Percentiles rank a stretch among this genome's conserved stretches.
These are phyloP conservation scores for Panagrolaimus sp. DNA, from an alignment of 1,140 invertebrate species.

Conservation along the genomic window DNA sequence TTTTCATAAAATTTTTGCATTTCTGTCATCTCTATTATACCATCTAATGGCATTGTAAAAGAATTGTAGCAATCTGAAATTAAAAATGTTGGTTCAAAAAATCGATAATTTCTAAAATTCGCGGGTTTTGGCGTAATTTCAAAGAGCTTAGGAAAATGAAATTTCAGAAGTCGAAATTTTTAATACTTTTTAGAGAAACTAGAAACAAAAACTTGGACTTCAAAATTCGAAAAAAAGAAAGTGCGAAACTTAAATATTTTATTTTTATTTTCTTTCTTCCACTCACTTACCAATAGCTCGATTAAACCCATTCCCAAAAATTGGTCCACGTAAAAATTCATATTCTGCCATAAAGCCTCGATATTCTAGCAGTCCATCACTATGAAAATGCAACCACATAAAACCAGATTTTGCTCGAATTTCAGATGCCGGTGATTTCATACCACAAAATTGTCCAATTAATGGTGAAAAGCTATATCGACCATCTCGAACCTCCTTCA, in stretches of 20 bases:
- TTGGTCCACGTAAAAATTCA: constrained; percentile 25
- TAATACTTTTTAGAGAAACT: no score
- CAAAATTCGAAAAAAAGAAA: no score
- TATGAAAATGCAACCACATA: constrained; percentile 36
- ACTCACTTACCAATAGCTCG: constrained; percentile 2
- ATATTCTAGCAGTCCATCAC: constrained; percentile 34
- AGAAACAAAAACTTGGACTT: no score
- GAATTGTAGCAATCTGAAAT: constrained; percentile 2
- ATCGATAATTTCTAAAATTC: no score
- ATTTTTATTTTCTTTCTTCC: no score
- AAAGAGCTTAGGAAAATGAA: no score
- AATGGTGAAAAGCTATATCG: constrained; percentile 38
- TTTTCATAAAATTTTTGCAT: constrained; percentile 21
- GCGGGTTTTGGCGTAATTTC: no score
- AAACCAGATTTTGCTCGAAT: constrained; percentile 32
- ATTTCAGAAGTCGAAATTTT: no score
- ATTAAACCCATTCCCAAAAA: constrained; percentile 1
- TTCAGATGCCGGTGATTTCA: constrained; percentile 17
- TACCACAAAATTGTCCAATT: constrained; percentile 34
- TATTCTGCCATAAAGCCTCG: constrained; percentile 37
- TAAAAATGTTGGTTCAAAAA: not conserved
- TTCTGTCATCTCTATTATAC: constrained; percentile 24
- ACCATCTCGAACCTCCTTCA: constrained; percentile 39
- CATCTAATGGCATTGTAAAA: constrained; percentile 22
- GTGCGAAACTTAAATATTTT: no score